Base-by-base conservation (phyloP, 2,113 vertebrate species). In the Centropristis striata region DNA sequence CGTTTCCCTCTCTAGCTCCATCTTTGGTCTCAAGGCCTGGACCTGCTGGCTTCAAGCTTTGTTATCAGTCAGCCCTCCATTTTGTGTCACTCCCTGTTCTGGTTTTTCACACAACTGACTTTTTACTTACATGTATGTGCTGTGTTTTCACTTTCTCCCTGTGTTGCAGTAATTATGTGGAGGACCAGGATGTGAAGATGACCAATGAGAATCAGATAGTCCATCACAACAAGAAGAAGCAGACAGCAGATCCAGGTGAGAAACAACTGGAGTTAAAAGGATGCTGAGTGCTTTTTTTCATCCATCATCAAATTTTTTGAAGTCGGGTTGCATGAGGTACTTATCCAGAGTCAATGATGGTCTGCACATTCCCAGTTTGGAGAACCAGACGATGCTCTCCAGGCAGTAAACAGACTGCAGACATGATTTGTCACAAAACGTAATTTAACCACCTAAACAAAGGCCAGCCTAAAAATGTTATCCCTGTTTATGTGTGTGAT, bases 151-250 rank as follows among this genome's bases (percentile, higher is more conserved):
- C 84, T 44, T 78, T 75, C 13, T 83, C 61, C 5, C 28, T 83
- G 84, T 85, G 58, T 74, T 84, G 1, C 91, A 99, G 98, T 80
- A 96, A 96, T 49, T 95, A 96, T 2, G 92, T 95, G 67, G 97
- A 96, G 84, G 98, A 98, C 80, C 98, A 99, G 93, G 98, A 99
- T 41, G 96, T 99, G 73, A 97, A 96, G 90, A 96, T 99, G 97
- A 97, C 95, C 89, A 97, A 99, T 16, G 98, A 99, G 77, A 98
- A 98, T 84, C 96, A 97, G 86, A 88, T 98, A 20, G 86, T 99
- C 58, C 95, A 95, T 73, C 96, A 92, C 87, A 96, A 85, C 89
- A 97, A 95, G 80, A 97, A 95, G 90, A 97, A 96, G 61, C 96
- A 93, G 76, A 92, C 81, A 0, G 96, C 95, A 27, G 97, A 99